Percentiles rank a stretch among this genome's conserved stretches.
Conservation (phyloP, 2,113 vertebrate genomes). For the Gorilla gorilla region DNA sequence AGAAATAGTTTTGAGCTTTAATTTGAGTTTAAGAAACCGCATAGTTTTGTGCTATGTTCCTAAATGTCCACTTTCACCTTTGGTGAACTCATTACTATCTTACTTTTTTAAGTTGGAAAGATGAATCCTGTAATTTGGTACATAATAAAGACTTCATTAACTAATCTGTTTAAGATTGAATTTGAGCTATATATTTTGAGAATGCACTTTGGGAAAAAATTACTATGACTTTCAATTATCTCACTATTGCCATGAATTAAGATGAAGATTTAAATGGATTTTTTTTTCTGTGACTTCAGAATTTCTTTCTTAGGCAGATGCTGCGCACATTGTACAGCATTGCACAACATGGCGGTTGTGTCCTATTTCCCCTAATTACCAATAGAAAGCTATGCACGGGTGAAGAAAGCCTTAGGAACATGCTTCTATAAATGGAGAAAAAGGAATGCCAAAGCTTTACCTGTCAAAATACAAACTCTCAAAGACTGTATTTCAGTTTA, state of each 20-base stretch:
- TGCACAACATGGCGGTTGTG: background rate
- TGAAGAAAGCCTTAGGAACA: background rate
- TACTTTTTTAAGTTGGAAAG: background rate
- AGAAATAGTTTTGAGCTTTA: conserved; percentile 44
- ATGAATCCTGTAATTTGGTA: background rate
- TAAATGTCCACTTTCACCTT: conserved; percentile 12
- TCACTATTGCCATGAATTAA: conserved; percentile 22
- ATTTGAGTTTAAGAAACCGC: background rate
- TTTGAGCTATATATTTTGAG: conserved; percentile 20
- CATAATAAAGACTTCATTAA: background rate
- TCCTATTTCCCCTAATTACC: background rate
- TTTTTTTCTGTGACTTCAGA: conserved; percentile 16
- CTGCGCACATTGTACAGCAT: background rate
- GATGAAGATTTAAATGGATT: background rate
- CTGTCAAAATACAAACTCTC: background rate
- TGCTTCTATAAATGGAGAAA: background rate
- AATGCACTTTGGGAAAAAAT: background rate
- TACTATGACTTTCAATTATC: background rate
- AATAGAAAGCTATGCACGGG: background rate
- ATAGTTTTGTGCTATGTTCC: background rate
- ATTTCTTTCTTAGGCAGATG: conserved; percentile 15
- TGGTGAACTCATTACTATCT: background rate
- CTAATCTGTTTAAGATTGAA: background rate
- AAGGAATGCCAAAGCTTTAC: background rate
- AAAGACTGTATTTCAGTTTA: background rate